These are phyloP conservation scores for Eudemis profundana DNA, from an alignment of 2,888 invertebrate species.

Conservation along the genomic window DNA sequence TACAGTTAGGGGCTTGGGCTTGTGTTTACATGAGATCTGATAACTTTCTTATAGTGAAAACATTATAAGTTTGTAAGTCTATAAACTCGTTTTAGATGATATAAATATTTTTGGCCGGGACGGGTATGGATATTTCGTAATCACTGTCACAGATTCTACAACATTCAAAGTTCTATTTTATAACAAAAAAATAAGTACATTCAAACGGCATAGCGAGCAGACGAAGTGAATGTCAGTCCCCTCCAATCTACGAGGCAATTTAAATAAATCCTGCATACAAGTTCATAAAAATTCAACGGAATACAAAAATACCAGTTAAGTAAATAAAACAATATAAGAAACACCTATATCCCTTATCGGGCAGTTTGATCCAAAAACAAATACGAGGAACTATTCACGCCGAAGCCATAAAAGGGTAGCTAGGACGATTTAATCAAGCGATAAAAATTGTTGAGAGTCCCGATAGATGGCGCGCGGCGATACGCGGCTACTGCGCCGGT, in stretches of 20 bases:
- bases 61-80: not conserved
- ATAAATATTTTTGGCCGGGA: no score
- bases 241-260: constrained; percentile 25
- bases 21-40: no score
- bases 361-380: constrained; percentile 63
- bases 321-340: constrained; percentile 45
- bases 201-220: constrained; percentile 8
- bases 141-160: not conserved
- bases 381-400: constrained; percentile 66
- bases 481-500: constrained; percentile 55
- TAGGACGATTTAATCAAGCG: constrained; percentile 77
- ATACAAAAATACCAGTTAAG: constrained; percentile 39
- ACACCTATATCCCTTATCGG: constrained; percentile 57
- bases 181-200: constrained; percentile 10
- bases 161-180: not conserved
- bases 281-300: constrained; percentile 42
- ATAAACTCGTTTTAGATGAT: no score
- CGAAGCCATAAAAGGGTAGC: constrained; percentile 75
- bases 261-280: constrained; percentile 33
- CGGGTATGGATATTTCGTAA: no score
- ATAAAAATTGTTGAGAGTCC: constrained; percentile 74
- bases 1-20: no score
- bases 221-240: constrained; percentile 22
- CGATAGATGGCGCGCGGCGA: constrained; percentile 70
- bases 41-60: no score